Base-by-base conservation (phyloP, 2,888 invertebrate genomes). In the Netelia melanura region DNA sequence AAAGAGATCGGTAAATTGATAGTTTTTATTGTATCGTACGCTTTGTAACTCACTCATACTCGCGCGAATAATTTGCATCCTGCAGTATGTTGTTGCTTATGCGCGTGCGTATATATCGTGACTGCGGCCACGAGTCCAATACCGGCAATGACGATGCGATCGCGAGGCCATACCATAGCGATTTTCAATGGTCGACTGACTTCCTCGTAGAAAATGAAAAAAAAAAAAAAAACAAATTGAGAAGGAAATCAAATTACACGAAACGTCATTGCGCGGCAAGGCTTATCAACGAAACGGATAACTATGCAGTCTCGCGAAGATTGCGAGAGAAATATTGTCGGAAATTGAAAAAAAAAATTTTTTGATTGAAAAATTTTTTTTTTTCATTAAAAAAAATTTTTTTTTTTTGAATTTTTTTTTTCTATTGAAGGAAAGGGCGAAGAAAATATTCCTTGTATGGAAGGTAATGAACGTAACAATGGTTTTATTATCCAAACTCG, bases 181-280 rank as follows among this genome's bases (percentile, higher is more conserved):
- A 72, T 84, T 84, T 76, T 84, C 76, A 84, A 84, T 77, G 84
- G 70, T 80, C 80, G 84, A 76, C 65, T 80, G 84, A 84, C 44
- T 80, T 76, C 76, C 76, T 80, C 52, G 61, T 21, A 58, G 56
- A 17, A 65, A 62, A 71, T 30, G 30, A 54, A 56, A 23, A 68
- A 71, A 48, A 62, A 56, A 78, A 75, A 79, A 54, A 38, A n/a
- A 30, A 30, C 14, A 38, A 71, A 14, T 17, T 17, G 17, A 30
- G 10, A 68, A 71, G 21, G 52, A 44, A 75, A 64, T 21, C 21
- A 64, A 79, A 54, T 38, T 52, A 23, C 25, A 5, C 25, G 65
- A 74, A 61, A 56, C 17, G 38, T 14, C 56, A 78, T 43, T 48
- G 6, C 21, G 56, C 61, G 58, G 10, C 11, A 25, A 30, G 14